phyloP scores from a whole-genome alignment of 2,888 invertebrate genomes.

The Toxonevra muliebris region DNA sequence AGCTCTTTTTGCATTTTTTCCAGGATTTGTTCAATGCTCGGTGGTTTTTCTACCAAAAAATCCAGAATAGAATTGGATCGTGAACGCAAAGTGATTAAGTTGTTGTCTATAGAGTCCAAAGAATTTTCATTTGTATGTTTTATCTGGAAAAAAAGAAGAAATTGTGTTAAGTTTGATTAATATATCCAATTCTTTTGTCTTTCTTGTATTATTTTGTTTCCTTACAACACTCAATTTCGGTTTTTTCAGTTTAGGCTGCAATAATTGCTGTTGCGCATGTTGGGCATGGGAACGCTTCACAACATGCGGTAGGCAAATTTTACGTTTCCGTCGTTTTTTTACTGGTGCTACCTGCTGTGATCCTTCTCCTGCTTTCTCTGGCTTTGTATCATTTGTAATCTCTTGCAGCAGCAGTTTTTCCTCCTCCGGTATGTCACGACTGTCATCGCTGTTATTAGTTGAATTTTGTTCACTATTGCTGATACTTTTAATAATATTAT shows the following conservation, averaged over 20 bases:
- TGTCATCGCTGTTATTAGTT: neutral
- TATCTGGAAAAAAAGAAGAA: conserved; percentile 23
- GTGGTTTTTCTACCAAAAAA: too few relatives aligned
- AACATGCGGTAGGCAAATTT: conserved; percentile 53
- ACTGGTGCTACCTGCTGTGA: neutral
- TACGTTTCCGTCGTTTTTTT: conserved; percentile 49
- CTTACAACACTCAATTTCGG: conserved; percentile 14
- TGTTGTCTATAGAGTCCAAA: neutral
- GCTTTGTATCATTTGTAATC: neutral
- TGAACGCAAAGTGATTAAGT: too few relatives aligned
- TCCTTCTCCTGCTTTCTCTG: neutral
- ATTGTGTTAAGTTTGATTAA: conserved; percentile 10
- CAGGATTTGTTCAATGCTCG: conserved; percentile 18
- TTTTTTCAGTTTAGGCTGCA: conserved; percentile 33
- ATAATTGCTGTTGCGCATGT: conserved; percentile 44
- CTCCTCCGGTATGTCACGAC: neutral
- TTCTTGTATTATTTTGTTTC: too few relatives aligned
- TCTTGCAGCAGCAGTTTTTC: neutral
- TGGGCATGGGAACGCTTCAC: conserved; percentile 54
- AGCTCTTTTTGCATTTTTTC: conserved; percentile 44
- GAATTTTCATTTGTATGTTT: neutral
- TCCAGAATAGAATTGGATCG: too few relatives aligned
- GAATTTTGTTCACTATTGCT: neutral
- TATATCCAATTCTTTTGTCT: conserved; percentile 20
- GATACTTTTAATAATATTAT: neutral